phyloP scores from a whole-genome alignment of 2,888 invertebrate species.

The Aricia artaxerxes region DNA sequence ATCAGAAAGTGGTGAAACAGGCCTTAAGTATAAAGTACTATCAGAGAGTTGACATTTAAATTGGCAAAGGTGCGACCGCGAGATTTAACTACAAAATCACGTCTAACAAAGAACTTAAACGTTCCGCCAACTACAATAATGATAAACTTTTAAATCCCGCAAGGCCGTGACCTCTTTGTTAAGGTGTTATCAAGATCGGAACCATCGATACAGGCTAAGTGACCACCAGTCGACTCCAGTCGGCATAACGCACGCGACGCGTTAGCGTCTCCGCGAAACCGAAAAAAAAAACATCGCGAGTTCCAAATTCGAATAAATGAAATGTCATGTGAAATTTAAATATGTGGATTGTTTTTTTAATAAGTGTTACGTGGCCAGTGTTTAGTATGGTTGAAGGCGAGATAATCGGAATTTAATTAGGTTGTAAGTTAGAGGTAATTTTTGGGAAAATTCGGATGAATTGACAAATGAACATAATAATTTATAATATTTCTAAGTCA shows the following conservation, averaged over 20 bases:
- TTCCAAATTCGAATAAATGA: slow-evolving; percentile 21
- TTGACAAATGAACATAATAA: not conserved
- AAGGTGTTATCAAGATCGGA: slow-evolving; percentile 69
- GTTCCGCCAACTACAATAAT: slow-evolving; percentile 31
- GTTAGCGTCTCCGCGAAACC: slow-evolving; percentile 54
- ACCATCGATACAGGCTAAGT: slow-evolving; percentile 69
- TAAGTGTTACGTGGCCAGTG: not conserved
- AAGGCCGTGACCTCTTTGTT: slow-evolving; percentile 71
- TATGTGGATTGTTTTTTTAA: not conserved
- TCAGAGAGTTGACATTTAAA: too few relatives aligned
- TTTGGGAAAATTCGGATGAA: not conserved
- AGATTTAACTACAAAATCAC: not conserved
- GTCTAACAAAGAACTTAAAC: not conserved
- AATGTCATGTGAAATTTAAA: slow-evolving; percentile 13
- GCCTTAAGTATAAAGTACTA: too few relatives aligned
- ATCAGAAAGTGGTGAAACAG: too few relatives aligned
- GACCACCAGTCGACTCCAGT: slow-evolving; percentile 70
- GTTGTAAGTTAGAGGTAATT: not conserved
- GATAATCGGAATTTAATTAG: not conserved
- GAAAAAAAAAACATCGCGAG: slow-evolving; percentile 40
- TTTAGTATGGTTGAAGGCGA: not conserved
- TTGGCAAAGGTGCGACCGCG: too few relatives aligned
- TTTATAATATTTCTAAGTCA: too few relatives aligned
- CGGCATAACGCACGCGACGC: slow-evolving; percentile 62
- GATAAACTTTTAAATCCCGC: slow-evolving; percentile 46